Conservation (phyloP, 2,113 vertebrate genomes). For the Melanotaenia duboulayi region DNA sequence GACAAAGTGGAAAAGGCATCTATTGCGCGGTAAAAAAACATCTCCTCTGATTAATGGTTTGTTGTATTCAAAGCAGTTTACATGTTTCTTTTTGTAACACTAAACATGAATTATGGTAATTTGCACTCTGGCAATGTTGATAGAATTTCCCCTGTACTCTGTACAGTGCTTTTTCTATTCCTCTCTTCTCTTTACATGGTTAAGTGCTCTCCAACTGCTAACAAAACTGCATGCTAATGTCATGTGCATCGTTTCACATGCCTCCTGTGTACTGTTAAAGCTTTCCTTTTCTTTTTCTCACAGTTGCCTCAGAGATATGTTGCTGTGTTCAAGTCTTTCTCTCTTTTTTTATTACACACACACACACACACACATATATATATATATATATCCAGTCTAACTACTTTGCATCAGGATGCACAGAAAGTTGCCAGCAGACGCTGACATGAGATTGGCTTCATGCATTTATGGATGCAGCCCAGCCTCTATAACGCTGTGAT, state of each 20-base stretch:
- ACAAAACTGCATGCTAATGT: conserved; percentile 1
- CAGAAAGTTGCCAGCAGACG: conserved; percentile 44
- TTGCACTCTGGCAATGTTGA: not conserved
- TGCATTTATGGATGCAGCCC: conserved; percentile 62
- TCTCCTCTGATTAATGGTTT: not conserved
- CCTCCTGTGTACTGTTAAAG: not conserved
- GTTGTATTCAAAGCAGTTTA: not conserved
- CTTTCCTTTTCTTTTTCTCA: not conserved
- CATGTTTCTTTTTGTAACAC: not conserved
- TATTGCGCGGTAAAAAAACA: not conserved
- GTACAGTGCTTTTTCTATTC: not conserved
- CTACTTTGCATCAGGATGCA: conserved; percentile 49
- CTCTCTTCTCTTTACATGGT: not conserved
- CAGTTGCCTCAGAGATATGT: not conserved
- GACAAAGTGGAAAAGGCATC: not conserved
- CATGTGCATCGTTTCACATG: not conserved
- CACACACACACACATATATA: no score
- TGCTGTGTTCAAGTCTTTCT: no score
- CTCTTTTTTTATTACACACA: not conserved
- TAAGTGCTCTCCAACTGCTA: conserved; percentile 1
- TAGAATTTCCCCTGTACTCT: not conserved
- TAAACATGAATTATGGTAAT: conserved; percentile 9
- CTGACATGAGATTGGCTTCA: conserved; percentile 63
- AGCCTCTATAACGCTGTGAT: conserved; percentile 44
- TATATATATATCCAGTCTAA: conserved; percentile 22